Percentiles rank a stretch among this genome's conserved stretches.
phyloP scores from a whole-genome alignment of 2,113 vertebrate genomes.

The Heloderma charlesbogerti region DNA sequence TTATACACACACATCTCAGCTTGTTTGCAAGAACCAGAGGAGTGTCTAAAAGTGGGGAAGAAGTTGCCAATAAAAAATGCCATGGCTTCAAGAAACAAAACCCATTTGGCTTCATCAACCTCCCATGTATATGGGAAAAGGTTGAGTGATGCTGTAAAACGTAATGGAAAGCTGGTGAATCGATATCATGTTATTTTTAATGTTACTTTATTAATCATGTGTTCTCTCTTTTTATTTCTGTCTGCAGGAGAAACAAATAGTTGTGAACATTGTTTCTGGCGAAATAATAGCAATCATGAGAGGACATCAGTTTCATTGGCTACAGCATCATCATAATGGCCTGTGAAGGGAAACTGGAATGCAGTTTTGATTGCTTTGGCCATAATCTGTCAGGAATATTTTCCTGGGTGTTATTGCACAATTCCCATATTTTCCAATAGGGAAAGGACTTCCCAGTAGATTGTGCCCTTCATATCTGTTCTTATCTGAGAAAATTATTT shows the following conservation, averaged over 20 bases:
- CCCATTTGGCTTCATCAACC: slow-evolving; percentile 31
- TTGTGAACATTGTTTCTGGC: slow-evolving; percentile 54
- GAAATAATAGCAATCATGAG: slow-evolving; percentile 56
- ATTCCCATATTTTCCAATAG: neutral
- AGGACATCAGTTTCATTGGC: slow-evolving; percentile 31
- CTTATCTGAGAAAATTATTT: too few species aligned
- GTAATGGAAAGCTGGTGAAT: slow-evolving; percentile 64
- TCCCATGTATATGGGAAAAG: slow-evolving; percentile 21
- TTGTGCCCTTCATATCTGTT: neutral
- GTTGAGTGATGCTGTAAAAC: slow-evolving; percentile 50
- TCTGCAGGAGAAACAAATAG: slow-evolving; percentile 60
- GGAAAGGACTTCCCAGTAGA: neutral
- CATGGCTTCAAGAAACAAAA: slow-evolving; percentile 40
- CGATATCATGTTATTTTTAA: slow-evolving; percentile 60
- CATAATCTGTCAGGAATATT: neutral
- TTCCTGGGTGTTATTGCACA: neutral
- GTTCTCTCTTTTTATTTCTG: slow-evolving; percentile 46
- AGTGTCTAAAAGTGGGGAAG: too few species aligned
- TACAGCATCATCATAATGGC: slow-evolving; percentile 18
- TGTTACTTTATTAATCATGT: slow-evolving; percentile 57
- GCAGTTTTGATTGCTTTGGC: neutral
- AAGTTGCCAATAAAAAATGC: slow-evolving; percentile 11
- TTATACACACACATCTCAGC: neutral
- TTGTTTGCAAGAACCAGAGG: neutral
- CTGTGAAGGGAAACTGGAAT: slow-evolving; percentile 1